These are phyloP conservation scores for Junonia oenone DNA, from an alignment of 2,888 invertebrate genomes.

Conservation along the genomic window DNA sequence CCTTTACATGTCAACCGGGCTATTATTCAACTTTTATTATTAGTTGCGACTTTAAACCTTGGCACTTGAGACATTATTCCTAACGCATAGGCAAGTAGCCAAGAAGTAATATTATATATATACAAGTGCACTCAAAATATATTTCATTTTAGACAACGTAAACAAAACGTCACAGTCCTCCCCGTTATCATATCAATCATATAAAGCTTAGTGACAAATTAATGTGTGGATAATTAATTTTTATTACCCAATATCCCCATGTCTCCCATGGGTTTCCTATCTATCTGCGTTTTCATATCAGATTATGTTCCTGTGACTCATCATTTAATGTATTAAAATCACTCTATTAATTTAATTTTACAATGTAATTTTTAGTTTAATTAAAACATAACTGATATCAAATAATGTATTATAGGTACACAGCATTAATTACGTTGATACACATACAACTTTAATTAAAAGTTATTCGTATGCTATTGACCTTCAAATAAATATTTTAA, in stretches of 20 bases:
- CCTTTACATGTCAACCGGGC: neutral
- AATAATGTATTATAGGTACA: neutral
- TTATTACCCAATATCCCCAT: neutral
- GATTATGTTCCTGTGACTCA: neutral
- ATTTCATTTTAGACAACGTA: neutral
- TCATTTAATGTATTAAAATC: neutral
- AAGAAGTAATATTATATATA: slow-evolving; percentile 11
- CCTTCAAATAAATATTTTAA: neutral
- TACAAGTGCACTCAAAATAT: neutral
- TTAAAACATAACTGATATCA: neutral
- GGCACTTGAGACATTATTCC: slow-evolving; percentile 17
- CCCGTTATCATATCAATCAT: too few species aligned
- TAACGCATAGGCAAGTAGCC: slow-evolving; percentile 23
- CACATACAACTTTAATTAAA: neutral
- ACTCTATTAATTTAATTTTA: neutral
- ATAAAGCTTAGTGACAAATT: too few species aligned
- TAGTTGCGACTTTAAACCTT: slow-evolving; percentile 20
- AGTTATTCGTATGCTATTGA: neutral
- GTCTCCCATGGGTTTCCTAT: neutral
- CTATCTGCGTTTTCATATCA: neutral
- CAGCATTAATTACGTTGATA: neutral
- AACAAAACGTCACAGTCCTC: too few species aligned
- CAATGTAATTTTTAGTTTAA: neutral
- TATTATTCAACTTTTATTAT: slow-evolving; percentile 19
- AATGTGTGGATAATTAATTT: neutral